Evolutionary conservation across 30 jellyfish, hydroid and myxozoan species (phyloP).

Genomic region (Hydra vulgaris): DNA sequence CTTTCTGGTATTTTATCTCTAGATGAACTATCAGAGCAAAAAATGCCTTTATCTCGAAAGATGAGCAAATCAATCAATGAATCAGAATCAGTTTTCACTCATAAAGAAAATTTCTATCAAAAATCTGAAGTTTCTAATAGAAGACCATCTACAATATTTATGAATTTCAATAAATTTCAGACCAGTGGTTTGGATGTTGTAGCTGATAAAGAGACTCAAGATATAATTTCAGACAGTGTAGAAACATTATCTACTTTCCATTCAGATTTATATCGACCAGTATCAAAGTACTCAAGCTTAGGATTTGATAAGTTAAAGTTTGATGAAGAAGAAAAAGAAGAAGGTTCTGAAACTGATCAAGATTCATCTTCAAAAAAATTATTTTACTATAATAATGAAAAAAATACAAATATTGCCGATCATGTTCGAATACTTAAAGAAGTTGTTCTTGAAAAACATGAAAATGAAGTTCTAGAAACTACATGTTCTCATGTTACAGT

Average conservation of each 20-base stretch:
- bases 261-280: slow-evolving; percentile 22
- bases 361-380: neutral
- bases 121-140: neutral
- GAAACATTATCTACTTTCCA: slow-evolving; percentile 21
- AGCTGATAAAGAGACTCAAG: slow-evolving; percentile 31
- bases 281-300: neutral
- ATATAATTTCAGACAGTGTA: slow-evolving; percentile 19
- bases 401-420: neutral
- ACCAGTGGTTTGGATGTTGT: slow-evolving; percentile 22
- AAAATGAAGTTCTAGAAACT: neutral
- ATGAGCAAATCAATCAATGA: neutral
- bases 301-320: slow-evolving; percentile 22
- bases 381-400: neutral
- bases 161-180: slow-evolving; percentile 10
- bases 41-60: slow-evolving; percentile 12
- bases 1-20: slow-evolving; percentile 19
- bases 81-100: neutral
- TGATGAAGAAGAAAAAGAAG: slow-evolving; percentile 6
- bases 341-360: slow-evolving; percentile 13
- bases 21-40: slow-evolving; percentile 19
- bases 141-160: slow-evolving; percentile 8
- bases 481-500: neutral
- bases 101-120: neutral
- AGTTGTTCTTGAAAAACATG: neutral
- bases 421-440: neutral